Evolutionary conservation across 1,140 invertebrate genomes (phyloP).

Genomic region (Drosophila nebulosa): DNA sequence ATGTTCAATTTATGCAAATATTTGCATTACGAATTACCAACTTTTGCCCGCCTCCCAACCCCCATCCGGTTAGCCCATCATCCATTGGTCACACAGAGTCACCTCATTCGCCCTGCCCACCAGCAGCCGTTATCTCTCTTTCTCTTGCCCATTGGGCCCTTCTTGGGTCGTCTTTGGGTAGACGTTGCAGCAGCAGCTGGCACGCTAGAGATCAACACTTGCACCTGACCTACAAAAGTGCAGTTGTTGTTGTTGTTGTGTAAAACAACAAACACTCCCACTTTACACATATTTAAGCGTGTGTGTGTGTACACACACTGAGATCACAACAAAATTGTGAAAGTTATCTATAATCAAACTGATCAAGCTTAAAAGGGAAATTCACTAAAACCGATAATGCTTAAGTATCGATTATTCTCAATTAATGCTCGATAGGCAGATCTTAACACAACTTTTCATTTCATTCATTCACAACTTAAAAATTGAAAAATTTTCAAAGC

Average conservation of each 20-base stretch:
- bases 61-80: not conserved
- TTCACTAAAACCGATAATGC: no score
- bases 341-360: conserved; percentile 15
- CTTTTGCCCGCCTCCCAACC: not conserved
- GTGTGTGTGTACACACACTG: conserved; percentile 2
- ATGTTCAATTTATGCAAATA: conserved; percentile 67
- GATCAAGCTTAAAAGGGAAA: no score
- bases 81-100: not conserved
- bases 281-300: conserved; percentile 18
- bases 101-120: not conserved
- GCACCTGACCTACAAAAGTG: conserved; percentile 69
- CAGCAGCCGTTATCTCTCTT: not conserved
- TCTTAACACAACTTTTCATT: no score
- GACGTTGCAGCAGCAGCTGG: conserved; percentile 11
- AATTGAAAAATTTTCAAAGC: no score
- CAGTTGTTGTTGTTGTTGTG: conserved; percentile 9
- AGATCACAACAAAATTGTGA: conserved; percentile 24
- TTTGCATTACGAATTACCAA: conserved; percentile 66
- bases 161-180: not conserved
- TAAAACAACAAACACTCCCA: conserved; percentile 64
- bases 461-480: no score
- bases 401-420: no score
- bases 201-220: conserved; percentile 15
- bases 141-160: not conserved
- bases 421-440: no score